Percentiles rank a stretch among this genome's conserved stretches.
phyloP scores from a whole-genome alignment of 2,888 invertebrate genomes.

The Clusia tigrina region DNA sequence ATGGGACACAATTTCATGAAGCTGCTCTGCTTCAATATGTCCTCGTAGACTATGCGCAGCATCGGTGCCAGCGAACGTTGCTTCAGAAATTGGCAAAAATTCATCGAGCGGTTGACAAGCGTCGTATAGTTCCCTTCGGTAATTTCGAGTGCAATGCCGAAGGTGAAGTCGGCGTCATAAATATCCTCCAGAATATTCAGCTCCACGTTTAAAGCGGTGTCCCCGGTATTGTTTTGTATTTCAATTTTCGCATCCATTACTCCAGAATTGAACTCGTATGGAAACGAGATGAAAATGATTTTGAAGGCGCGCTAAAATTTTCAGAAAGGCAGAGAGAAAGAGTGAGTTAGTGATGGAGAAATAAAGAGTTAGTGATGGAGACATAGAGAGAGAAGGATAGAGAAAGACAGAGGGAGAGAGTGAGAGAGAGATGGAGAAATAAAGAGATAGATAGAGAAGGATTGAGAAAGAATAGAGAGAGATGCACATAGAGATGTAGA shows the following conservation, averaged over 20 bases:
- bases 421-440: too few relatives aligned
- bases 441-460: too few relatives aligned
- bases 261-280: conserved; percentile 46
- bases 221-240: conserved; percentile 45
- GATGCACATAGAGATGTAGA: too few relatives aligned
- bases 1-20: conserved; percentile 54
- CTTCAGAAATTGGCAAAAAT: conserved; percentile 54
- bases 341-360: background rate
- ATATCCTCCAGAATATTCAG: conserved; percentile 44
- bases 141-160: conserved; percentile 43
- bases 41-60: conserved; percentile 47
- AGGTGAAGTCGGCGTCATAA: conserved; percentile 45
- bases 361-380: too few relatives aligned
- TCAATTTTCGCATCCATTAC: conserved; percentile 44
- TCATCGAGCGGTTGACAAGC: conserved; percentile 42
- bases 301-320: conserved; percentile 60
- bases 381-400: too few relatives aligned
- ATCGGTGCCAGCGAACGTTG: conserved; percentile 47
- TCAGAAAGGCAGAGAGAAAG: conserved; percentile 15
- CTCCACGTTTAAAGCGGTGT: conserved; percentile 41
- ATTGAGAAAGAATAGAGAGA: too few relatives aligned
- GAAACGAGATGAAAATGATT: conserved; percentile 47
- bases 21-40: conserved; percentile 48
- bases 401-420: too few relatives aligned
- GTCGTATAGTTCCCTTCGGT: conserved; percentile 46